Evolutionary conservation across 1,140 invertebrate species (phyloP), one percentile per base, ranked within the genome.

Genomic region (Diorhabda carinulata): DNA sequence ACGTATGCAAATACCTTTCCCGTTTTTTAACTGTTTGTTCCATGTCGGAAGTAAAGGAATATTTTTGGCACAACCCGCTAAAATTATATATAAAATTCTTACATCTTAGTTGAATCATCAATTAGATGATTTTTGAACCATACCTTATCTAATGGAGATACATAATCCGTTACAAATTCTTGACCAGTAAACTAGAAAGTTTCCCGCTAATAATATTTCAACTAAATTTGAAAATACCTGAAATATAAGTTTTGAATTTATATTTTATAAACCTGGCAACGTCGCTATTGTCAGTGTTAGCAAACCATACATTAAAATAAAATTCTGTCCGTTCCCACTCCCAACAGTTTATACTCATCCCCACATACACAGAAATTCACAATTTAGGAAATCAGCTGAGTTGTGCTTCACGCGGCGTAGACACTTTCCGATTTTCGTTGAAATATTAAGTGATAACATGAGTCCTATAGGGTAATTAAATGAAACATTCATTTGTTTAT

Each of bases 331-430:
- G 10, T 62, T 62, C 61, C 61, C 61, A 62, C 61, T 62, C 61
- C 61, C 43, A 6, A 62, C 41, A 41, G 5, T 8, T 43, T 43
- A 7, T 8, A 25, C 25, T 25, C 25, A 25, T 25, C 25, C 25
- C 25, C 25, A 25, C 25, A 25, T 25, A 43, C 44, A 8, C 43
- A 47, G 61, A 62, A 62, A 47, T 62, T 62, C 61, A 62, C 43
- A 44, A 62, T 43, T 43, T 62, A n/a, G 61, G 61, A 62, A 62
- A 62, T 62, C 61, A 62, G 61, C 61, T 62, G 61, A 43, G 61
- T 62, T 2, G n/a, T 44, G 47, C 2, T n/a, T 5, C 41, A 62
- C n/a, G 43, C 47, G 47, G 6, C n/a, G 47, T 52, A 52, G 6
- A n/a, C 6, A 52, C 47, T 52, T 52, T 6, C n/a, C 6, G n/a